These are phyloP conservation scores for Notamacropus eugenii DNA, from an alignment of 2,797 vertebrate genomes.

Conservation along the genomic window DNA sequence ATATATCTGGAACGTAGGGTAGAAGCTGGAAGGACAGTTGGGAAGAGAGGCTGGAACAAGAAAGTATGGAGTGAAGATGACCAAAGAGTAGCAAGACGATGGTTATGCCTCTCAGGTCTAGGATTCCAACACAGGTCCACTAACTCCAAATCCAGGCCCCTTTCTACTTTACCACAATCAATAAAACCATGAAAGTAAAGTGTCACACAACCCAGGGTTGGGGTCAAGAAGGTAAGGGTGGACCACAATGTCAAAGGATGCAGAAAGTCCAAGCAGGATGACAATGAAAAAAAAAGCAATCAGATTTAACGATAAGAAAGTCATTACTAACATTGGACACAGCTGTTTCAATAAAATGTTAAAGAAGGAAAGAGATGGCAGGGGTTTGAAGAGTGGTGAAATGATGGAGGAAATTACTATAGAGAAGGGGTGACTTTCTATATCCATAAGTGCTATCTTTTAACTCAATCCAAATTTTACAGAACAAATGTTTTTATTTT, in stretches of 20 bases:
- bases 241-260: neutral
- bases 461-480: no score
- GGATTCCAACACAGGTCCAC: neutral
- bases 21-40: neutral
- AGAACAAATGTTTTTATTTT: no score
- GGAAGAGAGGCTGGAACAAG: neutral
- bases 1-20: neutral
- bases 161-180: neutral
- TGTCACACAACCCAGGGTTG: neutral
- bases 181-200: neutral
- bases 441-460: no score
- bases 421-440: no score
- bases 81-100: neutral
- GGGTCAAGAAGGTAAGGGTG: neutral
- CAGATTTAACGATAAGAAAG: no score
- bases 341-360: no score
- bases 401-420: no score
- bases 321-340: no score
- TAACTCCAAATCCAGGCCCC: neutral
- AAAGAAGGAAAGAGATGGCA: no score
- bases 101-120: neutral
- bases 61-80: neutral
- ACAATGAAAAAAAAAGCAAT: neutral
- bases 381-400: no score
- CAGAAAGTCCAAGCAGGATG: neutral